Base-by-base conservation (phyloP, 2,797 vertebrate genomes). In the Oceanodroma leucorhoa region DNA sequence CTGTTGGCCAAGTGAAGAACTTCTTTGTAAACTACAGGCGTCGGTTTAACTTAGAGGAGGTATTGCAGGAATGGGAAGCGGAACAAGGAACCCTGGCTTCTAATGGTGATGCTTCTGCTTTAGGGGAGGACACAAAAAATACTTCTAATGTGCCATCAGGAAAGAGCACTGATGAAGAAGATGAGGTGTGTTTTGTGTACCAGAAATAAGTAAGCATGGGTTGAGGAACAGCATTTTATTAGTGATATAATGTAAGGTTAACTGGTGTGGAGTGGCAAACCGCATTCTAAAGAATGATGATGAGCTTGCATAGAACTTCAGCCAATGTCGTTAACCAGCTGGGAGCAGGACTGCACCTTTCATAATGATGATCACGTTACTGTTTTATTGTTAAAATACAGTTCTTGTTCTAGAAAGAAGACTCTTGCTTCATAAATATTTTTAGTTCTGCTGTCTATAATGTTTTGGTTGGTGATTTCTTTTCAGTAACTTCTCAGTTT, bases 21-120 rank as follows among this genome's bases (percentile, higher is more conserved):
- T 99, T 99, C 98, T 99, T 99, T 95, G 99, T 99, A 97, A 99
- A 99, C 98, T 99, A 99, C 98, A 99, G 99, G 93, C 99, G 99
- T 91, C 98, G 99, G 73, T 99, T 99, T 98, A 99, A 99, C 98
- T 98, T 99, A 98, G 99, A 99, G 98, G 99, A 99, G 98, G 99
- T 99, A 97, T 99, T 99, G 97, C 99, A 99, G 98, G 99, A 99
- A 98, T 99, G 99, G 99, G 99, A 99, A 98, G 99, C 99, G 27
- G 99, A 99, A 98, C 99, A 99, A 97, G 99, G 99, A 97, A 99
- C 99, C 67, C 98, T 97, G 90, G 98, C 99, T 84, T 98, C 99
- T 97, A 99, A 99, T 93, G 99, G 99, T 97, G 99, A 99, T 97
- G 98, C 98, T 95, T 98, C 98, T 98, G 96, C 98, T 97, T 98